Evolutionary conservation across 2,113 vertebrate genomes (phyloP).

Genomic region (Eulacestoma nigropectus): DNA sequence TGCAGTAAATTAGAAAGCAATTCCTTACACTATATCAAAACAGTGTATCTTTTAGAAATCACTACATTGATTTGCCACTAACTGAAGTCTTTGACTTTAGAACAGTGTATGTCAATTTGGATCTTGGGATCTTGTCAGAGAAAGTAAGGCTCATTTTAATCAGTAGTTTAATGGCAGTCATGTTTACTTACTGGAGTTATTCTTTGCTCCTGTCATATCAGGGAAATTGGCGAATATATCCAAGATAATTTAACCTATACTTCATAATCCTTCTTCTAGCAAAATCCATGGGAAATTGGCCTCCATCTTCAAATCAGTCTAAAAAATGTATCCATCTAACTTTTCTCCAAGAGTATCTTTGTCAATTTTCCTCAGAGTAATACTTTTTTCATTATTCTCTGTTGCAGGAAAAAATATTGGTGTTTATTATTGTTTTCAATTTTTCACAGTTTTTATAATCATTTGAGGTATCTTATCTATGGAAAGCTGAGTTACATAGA

Average conservation of each 20-base stretch:
- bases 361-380: not conserved
- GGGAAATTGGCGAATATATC: not conserved
- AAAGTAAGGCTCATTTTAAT: not conserved
- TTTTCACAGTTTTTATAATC: not conserved
- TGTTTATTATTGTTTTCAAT: not conserved
- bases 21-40: not conserved
- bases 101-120: not conserved
- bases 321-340: not conserved
- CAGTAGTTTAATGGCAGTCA: not conserved
- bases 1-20: not conserved
- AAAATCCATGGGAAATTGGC: not conserved
- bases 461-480: not conserved
- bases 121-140: not conserved
- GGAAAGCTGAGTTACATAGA: not conserved
- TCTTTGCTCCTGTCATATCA: not conserved
- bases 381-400: not conserved
- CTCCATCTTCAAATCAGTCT: not conserved
- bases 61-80: not conserved
- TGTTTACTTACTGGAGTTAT: not conserved
- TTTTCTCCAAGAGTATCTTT: not conserved
- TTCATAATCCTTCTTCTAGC: not conserved
- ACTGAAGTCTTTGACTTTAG: not conserved
- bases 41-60: not conserved
- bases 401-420: not conserved
- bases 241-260: not conserved